Base-by-base conservation (phyloP, 1,140 invertebrate genomes). In the Panagrolaimus sp. region DNA sequence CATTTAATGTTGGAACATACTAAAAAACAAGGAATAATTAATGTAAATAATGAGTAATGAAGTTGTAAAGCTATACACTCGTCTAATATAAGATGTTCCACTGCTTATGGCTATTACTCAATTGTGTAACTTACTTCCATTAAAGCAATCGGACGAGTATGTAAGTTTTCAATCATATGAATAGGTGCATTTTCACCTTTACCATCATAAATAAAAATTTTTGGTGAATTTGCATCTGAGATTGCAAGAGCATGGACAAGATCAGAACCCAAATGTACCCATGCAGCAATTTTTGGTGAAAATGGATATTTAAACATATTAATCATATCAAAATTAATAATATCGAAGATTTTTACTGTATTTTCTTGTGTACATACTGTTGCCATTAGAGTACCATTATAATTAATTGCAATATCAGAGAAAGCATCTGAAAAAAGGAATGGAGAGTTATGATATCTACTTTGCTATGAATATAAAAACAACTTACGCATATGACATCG, bases 261-360 rank as follows among this genome's bases (percentile, higher is more conserved):
- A 72, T 83, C 77, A n/a, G 70, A 70, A 9, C 72, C 66, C 69
- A 89, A 88, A 84, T 93, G 93, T 61, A 98, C 89, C 92, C 93
- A 99, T 81, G 93, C 91, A 57, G 89, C 89, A 73, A 89, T 89
- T 42, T 87, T 87, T 9, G 96, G 95, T 3, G 88, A 85, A 86
- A 89, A 98, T 42, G 90, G 88, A 65, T 98, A 83, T 76, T 91
- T 90, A 74, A 97, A 89, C 89, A 98, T 98, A 84, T 98, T 98
- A 63, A 98, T 98, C 95, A 98, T 98, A 83, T 98, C 91, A 92
- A 89, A 98, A 97, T 98, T 98, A 31, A 96, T 86, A 68, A 99
- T 90, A 87, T 99, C 96, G 86, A 98, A 99, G 1, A 99, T 89
- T 88, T 99, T 98, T 20, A 96, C 86, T 23, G 91, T 90, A 84